Evolutionary conservation across 2,113 vertebrate genomes (phyloP).

Genomic region (Polypterus bichir): DNA sequence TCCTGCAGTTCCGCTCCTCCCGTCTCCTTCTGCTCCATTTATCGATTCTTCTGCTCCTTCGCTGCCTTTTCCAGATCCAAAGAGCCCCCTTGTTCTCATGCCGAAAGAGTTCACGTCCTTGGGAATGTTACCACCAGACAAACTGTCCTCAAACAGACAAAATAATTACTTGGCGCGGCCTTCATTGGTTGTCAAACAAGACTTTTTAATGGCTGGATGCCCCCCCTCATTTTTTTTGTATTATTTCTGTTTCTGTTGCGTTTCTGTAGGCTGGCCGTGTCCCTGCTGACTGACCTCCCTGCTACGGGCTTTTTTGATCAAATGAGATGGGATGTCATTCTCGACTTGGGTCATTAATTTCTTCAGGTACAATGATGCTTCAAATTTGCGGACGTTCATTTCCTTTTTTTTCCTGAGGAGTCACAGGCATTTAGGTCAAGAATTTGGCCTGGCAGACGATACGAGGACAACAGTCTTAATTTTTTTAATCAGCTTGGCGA

Average conservation of each 20-base stretch:
- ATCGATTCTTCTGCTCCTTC: too few relatives aligned
- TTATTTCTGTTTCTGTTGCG: background rate
- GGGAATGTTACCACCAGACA: background rate
- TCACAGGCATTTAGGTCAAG: slow-evolving; percentile 1
- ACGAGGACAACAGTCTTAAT: background rate
- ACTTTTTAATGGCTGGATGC: background rate
- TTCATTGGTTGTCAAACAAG: background rate
- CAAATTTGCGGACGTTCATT: background rate
- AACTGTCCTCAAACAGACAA: background rate
- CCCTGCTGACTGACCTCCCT: background rate
- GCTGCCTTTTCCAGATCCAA: too few relatives aligned
- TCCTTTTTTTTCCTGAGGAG: background rate
- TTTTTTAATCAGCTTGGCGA: slow-evolving; percentile 2
- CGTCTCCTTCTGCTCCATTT: too few relatives aligned
- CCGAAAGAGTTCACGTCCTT: background rate
- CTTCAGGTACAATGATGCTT: background rate
- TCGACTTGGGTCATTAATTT: background rate
- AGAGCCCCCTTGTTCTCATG: too few relatives aligned
- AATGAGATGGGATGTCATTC: slow-evolving; percentile 1
- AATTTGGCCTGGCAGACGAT: background rate
- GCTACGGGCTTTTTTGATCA: background rate
- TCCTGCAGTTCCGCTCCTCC: too few relatives aligned
- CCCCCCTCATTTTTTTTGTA: background rate
- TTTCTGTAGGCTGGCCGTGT: slow-evolving; percentile 1
- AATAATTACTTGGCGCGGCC: background rate